These are phyloP conservation scores for Oryzias javanicus DNA, from an alignment of 2,113 vertebrate species.

Conservation along the genomic window DNA sequence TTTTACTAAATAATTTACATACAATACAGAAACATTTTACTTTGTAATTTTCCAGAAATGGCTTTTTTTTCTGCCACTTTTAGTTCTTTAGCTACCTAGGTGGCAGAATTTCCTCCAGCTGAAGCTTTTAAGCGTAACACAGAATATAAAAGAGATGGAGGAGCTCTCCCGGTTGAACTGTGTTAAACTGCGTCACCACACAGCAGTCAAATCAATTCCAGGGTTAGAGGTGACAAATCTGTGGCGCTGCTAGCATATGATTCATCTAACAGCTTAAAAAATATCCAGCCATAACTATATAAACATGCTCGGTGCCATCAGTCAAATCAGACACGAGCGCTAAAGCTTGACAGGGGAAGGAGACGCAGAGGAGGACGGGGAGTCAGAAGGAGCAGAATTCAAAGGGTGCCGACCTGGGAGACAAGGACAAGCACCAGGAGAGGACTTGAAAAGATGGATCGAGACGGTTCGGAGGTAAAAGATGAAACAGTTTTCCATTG, in stretches of 20 bases:
- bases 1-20: too few relatives aligned
- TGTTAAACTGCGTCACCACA: background rate
- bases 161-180: background rate
- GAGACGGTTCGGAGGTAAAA: too few relatives aligned
- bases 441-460: background rate
- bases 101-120: background rate
- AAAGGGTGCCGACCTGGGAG: background rate
- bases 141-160: background rate
- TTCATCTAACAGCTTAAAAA: background rate
- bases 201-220: background rate
- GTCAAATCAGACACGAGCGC: background rate
- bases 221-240: background rate
- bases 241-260: background rate
- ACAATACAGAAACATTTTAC: too few relatives aligned
- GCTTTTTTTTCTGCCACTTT: too few relatives aligned
- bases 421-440: background rate
- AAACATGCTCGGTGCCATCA: background rate
- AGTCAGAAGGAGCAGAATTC: background rate
- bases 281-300: background rate
- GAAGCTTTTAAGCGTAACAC: background rate
- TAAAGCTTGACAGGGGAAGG: background rate
- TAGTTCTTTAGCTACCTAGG: background rate
- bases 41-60: too few relatives aligned
- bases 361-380: background rate
- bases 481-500: too few relatives aligned